Base-by-base conservation (phyloP, 1,140 invertebrate species). In the Pogonomyrmex barbatus region DNA sequence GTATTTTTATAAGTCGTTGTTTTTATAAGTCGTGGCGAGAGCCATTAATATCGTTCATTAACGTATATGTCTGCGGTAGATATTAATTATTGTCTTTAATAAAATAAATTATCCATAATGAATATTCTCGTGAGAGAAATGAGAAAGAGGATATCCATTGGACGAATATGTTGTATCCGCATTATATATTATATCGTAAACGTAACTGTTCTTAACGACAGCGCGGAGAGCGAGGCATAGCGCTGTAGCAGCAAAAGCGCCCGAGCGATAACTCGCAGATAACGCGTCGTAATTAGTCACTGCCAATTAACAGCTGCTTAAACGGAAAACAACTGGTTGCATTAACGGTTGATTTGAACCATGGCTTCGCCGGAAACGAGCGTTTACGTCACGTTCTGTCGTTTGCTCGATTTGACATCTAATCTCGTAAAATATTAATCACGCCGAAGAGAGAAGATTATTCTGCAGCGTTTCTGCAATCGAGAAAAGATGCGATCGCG, bases 291-390 rank as follows among this genome's bases (percentile, higher is more conserved):
- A 95, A 95, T 95, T 95, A 95, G 94, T 95, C 94, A 95, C 93
- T 95, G 94, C 93, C 94, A 95, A 95, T 95, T 95, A 95, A 95
- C 93, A 94, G 92, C 92, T 94, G 94, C 94, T 94, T 92, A 94
- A 94, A 94, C 93, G 93, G 94, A 94, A 95, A 95, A 95, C 93
- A 94, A 94, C 93, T 90, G 91, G 88, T 77, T 91, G 90, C 90
- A 91, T 93, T 93, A 93, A 91, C 91, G 92, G 93, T 90, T 90
- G 24, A 81, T 86, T 90, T 85, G 89, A 89, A 36, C 87, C 84
- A 79, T 47, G 47, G 73, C 42, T 65, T 73, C 76, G 86, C 83
- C 89, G 88, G 88, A 91, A 93, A 85, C 82, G 62, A 73, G 58
- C 24, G 75, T 62, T 79, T 58, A 83, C 68, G 54, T 30, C 77